Conservation (phyloP, 2,797 vertebrate genomes). For the Macropus fuliginosus region DNA sequence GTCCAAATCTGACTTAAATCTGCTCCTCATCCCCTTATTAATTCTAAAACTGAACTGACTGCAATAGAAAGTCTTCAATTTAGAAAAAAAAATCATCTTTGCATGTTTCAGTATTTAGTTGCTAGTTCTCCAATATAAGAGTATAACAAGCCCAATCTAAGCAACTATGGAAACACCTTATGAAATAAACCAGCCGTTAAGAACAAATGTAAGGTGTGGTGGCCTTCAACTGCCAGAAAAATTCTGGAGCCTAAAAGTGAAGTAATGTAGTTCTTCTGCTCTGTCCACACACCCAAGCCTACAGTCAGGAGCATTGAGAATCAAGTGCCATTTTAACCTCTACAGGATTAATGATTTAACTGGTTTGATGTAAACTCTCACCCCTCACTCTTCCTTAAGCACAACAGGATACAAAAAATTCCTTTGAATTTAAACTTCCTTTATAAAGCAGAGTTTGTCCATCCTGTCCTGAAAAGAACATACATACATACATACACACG, state of each 20-base stretch:
- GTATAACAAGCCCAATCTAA: background rate
- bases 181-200: slow-evolving; percentile 79
- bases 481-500: too few relatives aligned
- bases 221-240: slow-evolving; percentile 76
- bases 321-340: background rate
- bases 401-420: background rate
- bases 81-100: background rate
- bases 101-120: slow-evolving; percentile 7
- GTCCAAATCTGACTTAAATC: background rate
- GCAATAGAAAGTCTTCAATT: background rate
- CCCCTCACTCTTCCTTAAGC: background rate
- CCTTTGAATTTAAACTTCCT: background rate
- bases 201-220: slow-evolving; percentile 79
- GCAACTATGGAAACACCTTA: slow-evolving; percentile 79
- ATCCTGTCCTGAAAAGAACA: too few relatives aligned
- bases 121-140: background rate
- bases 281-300: slow-evolving; percentile 70
- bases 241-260: slow-evolving; percentile 63
- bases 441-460: background rate
- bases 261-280: slow-evolving; percentile 79
- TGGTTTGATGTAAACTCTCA: background rate
- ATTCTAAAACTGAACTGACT: background rate
- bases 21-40: background rate
- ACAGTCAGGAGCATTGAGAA: background rate
- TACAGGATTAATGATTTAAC: background rate